A percentile compares a stretch with the other conserved stretches of the same genome.
Evolutionary conservation across 1,140 invertebrate genomes (phyloP).

Genomic region (Trichomalopsis sarcophagae): DNA sequence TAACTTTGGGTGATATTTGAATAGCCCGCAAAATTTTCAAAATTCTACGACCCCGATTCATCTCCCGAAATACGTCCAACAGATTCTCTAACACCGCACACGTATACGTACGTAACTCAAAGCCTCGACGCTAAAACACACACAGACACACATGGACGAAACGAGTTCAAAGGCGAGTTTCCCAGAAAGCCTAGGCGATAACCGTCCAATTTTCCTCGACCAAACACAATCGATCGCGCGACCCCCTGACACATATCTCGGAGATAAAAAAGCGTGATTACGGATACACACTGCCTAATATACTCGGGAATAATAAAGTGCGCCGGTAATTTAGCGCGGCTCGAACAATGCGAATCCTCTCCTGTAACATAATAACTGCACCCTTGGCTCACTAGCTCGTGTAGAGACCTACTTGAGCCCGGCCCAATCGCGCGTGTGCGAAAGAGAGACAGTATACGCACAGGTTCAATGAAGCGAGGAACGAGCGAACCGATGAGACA

Average conservation of each 20-base stretch:
- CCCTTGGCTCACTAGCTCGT: not conserved
- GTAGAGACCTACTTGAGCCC: constrained; percentile 10
- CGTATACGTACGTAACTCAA: not conserved
- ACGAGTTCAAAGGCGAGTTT: not conserved
- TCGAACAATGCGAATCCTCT: constrained; percentile 9
- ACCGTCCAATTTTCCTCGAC: not conserved
- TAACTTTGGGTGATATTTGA: too few relatives aligned
- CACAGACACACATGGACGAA: not conserved
- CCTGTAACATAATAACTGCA: not conserved
- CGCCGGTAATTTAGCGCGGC: not conserved
- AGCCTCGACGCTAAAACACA: not conserved
- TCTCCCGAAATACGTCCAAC: not conserved
- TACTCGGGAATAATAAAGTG: not conserved
- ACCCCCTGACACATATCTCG: constrained; percentile 8
- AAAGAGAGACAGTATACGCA: not conserved
- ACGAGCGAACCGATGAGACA: not conserved
- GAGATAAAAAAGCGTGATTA: not conserved
- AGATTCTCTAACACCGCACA: too few relatives aligned
- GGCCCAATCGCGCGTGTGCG: not conserved
- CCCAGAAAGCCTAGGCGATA: not conserved
- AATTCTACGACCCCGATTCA: not conserved
- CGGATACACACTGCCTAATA: not conserved
- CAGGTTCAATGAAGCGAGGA: not conserved
- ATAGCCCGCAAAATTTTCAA: not conserved
- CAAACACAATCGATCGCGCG: not conserved